A percentile compares a stretch with the other conserved stretches of the same genome.
Conservation (phyloP, 92 coral and sea anemone species). For the Actinostola sp. region DNA sequence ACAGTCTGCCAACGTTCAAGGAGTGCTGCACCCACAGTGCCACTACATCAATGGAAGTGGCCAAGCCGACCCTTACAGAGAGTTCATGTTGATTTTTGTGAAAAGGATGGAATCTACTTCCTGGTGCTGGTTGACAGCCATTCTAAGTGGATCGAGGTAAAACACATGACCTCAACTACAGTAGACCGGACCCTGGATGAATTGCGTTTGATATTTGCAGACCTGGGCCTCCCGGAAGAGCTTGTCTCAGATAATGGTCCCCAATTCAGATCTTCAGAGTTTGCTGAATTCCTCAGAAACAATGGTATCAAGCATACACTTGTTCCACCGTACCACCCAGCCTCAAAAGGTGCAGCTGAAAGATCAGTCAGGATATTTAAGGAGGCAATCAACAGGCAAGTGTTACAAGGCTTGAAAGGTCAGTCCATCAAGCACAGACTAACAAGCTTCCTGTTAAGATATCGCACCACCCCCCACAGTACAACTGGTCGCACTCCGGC, state of each 20-base stretch:
- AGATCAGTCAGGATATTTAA: too few species aligned
- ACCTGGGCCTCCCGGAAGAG: constrained; percentile 52
- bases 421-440: too few species aligned
- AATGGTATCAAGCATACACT: too few species aligned
- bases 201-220: constrained; percentile 50
- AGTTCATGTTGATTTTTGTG: constrained; percentile 53
- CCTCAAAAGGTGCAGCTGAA: too few species aligned
- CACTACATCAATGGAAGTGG: neutral
- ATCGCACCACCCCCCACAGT: too few species aligned
- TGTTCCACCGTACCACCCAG: too few species aligned
- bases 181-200: constrained; percentile 32
- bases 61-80: constrained; percentile 38
- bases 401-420: too few species aligned
- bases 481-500: too few species aligned
- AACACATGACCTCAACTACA: constrained; percentile 55
- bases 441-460: too few species aligned
- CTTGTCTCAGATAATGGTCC: constrained; percentile 52
- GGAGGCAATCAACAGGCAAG: too few species aligned
- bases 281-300: constrained; percentile 59
- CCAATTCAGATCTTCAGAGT: constrained; percentile 33
- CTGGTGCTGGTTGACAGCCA: constrained; percentile 44
- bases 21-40: constrained; percentile 32
- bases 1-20: constrained; percentile 40
- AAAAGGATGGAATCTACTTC: constrained; percentile 31
- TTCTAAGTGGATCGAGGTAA: constrained; percentile 58